A percentile compares a stretch with the other conserved stretches of the same genome.
These are phyloP conservation scores for Dryococelus australis DNA, from an alignment of 2,888 invertebrate species.

Conservation along the genomic window DNA sequence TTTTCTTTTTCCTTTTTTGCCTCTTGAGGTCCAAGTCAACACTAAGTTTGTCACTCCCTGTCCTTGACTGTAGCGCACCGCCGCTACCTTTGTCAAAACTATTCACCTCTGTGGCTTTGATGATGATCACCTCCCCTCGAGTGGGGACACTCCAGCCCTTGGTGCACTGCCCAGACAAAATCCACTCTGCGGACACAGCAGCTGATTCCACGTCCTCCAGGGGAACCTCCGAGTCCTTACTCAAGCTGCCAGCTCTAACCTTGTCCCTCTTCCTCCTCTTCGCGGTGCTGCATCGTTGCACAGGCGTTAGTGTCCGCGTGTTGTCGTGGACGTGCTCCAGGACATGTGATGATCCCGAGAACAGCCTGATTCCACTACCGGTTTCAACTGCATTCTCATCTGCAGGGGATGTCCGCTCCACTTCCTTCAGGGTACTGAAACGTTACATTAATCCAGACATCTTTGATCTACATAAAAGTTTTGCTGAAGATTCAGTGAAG, in stretches of 20 bases:
- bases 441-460: not conserved
- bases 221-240: not conserved
- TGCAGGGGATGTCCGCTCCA: not conserved
- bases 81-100: not conserved
- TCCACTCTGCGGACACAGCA: not conserved
- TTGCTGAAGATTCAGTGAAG: too few species aligned
- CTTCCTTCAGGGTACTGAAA: not conserved
- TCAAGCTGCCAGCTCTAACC: not conserved
- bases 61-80: not conserved
- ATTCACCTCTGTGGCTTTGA: not conserved
- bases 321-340: not conserved
- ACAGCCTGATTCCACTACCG: not conserved
- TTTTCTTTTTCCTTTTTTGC: not conserved
- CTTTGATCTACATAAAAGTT: too few species aligned
- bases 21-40: not conserved
- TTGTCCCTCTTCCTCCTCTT: not conserved
- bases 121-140: not conserved
- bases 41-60: not conserved
- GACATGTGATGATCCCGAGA: not conserved
- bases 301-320: not conserved
- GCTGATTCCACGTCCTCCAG: not conserved
- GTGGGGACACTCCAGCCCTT: not conserved
- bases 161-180: not conserved
- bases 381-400: not conserved
- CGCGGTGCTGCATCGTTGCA: not conserved